Conservation (phyloP, 2,113 vertebrate species). For the Cyanoderma ruficeps region DNA sequence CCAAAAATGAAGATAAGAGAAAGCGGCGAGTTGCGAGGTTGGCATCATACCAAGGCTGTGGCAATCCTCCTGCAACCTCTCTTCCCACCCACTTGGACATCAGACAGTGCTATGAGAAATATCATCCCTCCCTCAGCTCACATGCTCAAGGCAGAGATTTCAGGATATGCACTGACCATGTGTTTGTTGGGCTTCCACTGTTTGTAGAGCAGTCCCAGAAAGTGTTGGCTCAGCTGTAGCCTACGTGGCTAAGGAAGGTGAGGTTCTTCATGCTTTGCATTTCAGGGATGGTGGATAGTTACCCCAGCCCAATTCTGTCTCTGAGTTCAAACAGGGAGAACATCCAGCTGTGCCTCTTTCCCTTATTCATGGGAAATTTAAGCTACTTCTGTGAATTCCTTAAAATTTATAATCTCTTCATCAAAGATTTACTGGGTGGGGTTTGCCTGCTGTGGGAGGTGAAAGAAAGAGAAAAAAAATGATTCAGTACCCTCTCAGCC, state of each 20-base stretch:
- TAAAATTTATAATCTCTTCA: slow-evolving; percentile 44
- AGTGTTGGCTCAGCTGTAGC: not conserved
- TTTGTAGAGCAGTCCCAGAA: not conserved
- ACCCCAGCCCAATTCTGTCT: not conserved
- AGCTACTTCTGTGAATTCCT: not conserved
- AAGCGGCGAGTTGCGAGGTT: not conserved
- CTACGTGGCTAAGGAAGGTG: not conserved
- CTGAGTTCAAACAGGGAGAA: not conserved
- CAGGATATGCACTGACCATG: not conserved
- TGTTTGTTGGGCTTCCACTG: not conserved
- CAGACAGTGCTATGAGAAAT: not conserved
- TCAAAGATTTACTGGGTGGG: slow-evolving; percentile 16
- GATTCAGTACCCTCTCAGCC: slow-evolving; percentile 23
- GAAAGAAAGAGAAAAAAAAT: slow-evolving; percentile 36
- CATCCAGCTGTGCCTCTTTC: not conserved
- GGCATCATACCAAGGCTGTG: not conserved
- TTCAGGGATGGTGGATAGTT: not conserved
- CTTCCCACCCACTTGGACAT: not conserved
- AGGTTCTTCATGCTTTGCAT: fast-evolving
- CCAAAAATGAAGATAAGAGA: not conserved
- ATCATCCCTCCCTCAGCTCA: not conserved
- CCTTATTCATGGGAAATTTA: not conserved
- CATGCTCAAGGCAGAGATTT: not conserved
- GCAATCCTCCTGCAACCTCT: not conserved
- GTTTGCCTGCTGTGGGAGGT: slow-evolving; percentile 41